Base-by-base conservation (phyloP, 2,797 vertebrate species). In the Danio kyathit region DNA sequence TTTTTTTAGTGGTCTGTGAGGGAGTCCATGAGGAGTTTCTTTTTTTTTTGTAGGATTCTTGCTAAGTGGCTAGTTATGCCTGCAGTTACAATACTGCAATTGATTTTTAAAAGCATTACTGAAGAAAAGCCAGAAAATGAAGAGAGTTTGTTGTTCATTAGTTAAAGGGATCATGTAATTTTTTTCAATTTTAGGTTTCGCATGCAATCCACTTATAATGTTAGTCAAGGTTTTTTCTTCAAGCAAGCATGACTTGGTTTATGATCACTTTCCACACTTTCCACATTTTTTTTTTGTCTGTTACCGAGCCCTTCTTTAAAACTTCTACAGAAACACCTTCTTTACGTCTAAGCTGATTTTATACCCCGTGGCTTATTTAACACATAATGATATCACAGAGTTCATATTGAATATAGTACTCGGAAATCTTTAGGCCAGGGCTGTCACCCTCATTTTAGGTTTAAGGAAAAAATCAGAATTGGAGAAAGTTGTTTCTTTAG, bases 1-100 rank as follows among this genome's bases (percentile, higher is more conserved):
- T 70, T 78, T 78, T 76, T 40, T 76, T 13, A 52, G n/a, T 76
- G 74, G 13, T 29, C 10, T 67, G 19, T 46, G 11, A 65, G 61
- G 17, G 17, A 49, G 6, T 38, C 14, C 11, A 13, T 65, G 74
- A 52, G 38, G 21, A 4, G n/a, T n/a, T n/a, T n/a, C n/a, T n/a
- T n/a, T n/a, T 29, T 29, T 51, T 69, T 46, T 46, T 56, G n/a
- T 14, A 44, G 2, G 9, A 6, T 41, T 13, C 17, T 54, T 3
- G 14, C 14, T 57, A 41, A 1, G 14, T 57, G 12, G 19, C 6
- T 67, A 16, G 48, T 52, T 64, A 17, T 19, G 63, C 48, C 41
- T 76, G 19, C n/a, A 56, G 63, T 44, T 76, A 17, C 19, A 40
- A 65, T 9, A 65, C 40, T 29, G 7, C 60, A 29, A 2, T 54